Conservation (phyloP, 2,797 vertebrate genomes). For the Pseudocheirus occidentalis region DNA sequence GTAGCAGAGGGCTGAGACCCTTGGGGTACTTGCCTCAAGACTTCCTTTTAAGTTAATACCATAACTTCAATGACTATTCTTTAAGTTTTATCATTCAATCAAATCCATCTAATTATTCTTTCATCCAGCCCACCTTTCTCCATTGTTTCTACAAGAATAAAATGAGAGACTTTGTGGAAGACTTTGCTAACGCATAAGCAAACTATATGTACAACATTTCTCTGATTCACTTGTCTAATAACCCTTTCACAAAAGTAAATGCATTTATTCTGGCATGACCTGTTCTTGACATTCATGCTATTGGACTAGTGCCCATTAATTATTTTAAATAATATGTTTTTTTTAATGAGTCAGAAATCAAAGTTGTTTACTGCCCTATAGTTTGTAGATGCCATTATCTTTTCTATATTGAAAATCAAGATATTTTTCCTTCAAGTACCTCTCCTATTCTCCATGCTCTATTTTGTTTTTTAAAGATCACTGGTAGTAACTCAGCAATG, state of each 20-base stretch:
- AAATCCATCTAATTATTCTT: not conserved
- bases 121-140: not conserved
- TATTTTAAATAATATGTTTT: not conserved
- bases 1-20: not conserved
- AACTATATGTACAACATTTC: not conserved
- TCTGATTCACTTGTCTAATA: not conserved
- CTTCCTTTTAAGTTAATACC: not conserved
- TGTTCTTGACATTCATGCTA: not conserved
- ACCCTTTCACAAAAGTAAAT: not conserved
- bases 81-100: not conserved
- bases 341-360: not conserved
- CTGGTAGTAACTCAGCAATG: not conserved
- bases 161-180: not conserved
- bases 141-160: not conserved
- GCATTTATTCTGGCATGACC: not conserved
- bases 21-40: not conserved
- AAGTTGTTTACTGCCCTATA: not conserved
- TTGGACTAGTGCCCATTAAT: not conserved
- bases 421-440: not conserved
- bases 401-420: not conserved
- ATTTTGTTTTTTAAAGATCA: not conserved
- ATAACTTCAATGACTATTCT: not conserved
- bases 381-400: not conserved
- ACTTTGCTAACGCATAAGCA: not conserved
- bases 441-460: not conserved